Base-by-base conservation (phyloP, 2,113 vertebrate genomes). In the Prionailurus viverrinus region DNA sequence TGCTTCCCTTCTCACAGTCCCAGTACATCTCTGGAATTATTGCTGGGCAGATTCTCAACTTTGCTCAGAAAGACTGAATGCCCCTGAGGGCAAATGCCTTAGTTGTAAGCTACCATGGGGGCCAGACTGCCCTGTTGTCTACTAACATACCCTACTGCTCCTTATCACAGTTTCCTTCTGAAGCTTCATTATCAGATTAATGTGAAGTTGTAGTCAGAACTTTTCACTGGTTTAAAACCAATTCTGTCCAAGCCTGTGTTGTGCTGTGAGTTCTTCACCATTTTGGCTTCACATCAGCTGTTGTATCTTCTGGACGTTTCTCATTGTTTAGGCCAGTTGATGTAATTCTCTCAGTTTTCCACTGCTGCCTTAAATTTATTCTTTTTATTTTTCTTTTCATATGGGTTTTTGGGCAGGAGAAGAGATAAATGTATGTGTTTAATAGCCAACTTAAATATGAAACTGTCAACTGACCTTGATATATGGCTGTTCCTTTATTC, bases 401-500 rank as follows among this genome's bases (percentile, higher is more conserved):
- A n/a, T 3, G 27, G 53, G 25, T 12, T 39, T 58, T 84, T 48
- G n/a, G 18, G 36, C 82, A 23, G 58, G 25, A 48, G 7, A 18
- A 71, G 18, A 74, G 5, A 61, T 27, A 94, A 92, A 96, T 65
- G 5, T 11, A 16, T n/a, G 9, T 84, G n/a, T 90, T 95, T 15
- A 81, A 12, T 85, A 78, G 16, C 15, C 31, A 19, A 29, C 45
- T 53, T 39, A 69, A 76, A 33, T 68, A 25, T 89, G 66, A 58
- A 85, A 73, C 51, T 84, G 18, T 33, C 71, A 12, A 41, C 19
- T 66, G 48, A 68, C n/a, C 39, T 85, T 68, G n/a, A 74, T 19
- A 94, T 88, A 82, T 83, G 16, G 29, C n/a, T 89, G 33, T 66
- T 94, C 15, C 36, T 91, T 92, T 23, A 65, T 84, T 87, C 88